These are phyloP conservation scores for Botia almorhae DNA, from an alignment of 2,797 vertebrate species.

Conservation along the genomic window DNA sequence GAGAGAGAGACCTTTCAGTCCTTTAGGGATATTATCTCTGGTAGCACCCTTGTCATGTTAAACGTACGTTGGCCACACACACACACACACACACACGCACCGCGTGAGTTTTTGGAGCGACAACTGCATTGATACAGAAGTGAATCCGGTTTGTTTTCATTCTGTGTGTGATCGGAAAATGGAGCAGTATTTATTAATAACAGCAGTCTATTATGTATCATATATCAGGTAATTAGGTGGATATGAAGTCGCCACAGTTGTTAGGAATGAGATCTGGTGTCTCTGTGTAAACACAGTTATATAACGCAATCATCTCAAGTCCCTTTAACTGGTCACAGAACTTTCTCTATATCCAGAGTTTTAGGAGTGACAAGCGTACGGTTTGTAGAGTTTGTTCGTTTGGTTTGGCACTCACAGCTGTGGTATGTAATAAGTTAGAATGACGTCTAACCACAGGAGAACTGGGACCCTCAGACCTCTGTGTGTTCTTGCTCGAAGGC, in stretches of 20 bases:
- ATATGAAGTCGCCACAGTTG: slow-evolving; percentile 7
- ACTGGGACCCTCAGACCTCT: slow-evolving; percentile 4
- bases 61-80: not conserved
- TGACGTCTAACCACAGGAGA: slow-evolving; percentile 30
- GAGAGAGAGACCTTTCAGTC: not conserved
- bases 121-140: too few species aligned
- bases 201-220: slow-evolving; percentile 8
- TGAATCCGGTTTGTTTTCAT: too few species aligned
- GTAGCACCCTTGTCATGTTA: not conserved
- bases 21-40: not conserved
- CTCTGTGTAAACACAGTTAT: slow-evolving; percentile 19
- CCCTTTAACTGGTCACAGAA: slow-evolving; percentile 14
- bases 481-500: slow-evolving; percentile 12
- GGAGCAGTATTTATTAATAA: slow-evolving; percentile 9
- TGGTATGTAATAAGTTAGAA: slow-evolving; percentile 49
- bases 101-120: not conserved
- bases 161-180: not conserved
- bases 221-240: slow-evolving; percentile 40
- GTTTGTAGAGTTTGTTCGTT: slow-evolving; percentile 32
- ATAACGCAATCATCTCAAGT: not conserved
- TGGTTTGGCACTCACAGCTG: slow-evolving; percentile 36
- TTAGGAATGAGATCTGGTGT: slow-evolving; percentile 2
- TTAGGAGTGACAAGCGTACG: slow-evolving; percentile 35
- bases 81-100: too few species aligned
- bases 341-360: slow-evolving; percentile 40